Evolutionary conservation across 2,888 invertebrate genomes (phyloP).

Genomic region (Cephus pygmeus): DNA sequence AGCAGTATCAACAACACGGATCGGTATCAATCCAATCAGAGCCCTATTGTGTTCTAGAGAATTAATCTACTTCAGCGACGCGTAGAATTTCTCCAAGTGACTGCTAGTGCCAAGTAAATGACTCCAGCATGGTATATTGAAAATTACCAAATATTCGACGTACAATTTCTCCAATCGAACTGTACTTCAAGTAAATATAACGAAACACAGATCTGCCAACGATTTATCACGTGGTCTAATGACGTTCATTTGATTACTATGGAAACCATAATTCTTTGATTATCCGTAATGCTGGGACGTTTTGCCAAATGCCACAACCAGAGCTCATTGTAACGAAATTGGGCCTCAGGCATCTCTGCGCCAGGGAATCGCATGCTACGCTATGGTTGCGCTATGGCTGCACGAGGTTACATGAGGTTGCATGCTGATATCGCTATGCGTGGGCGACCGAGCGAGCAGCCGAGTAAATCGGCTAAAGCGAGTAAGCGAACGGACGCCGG

Average conservation of each 20-base stretch:
- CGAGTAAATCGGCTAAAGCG: too few species aligned
- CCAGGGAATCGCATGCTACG: slow-evolving; percentile 26
- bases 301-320: slow-evolving; percentile 57
- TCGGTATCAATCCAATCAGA: slow-evolving; percentile 2
- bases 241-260: slow-evolving; percentile 35
- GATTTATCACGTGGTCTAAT: slow-evolving; percentile 6
- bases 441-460: slow-evolving; percentile 38
- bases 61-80: neutral
- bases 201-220: too few species aligned
- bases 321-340: slow-evolving; percentile 55
- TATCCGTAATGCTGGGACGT: slow-evolving; percentile 35
- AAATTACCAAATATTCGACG: too few species aligned
- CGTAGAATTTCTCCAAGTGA: too few species aligned
- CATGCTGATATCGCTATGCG: slow-evolving; percentile 31
- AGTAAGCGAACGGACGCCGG: slow-evolving; percentile 33
- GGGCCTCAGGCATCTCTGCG: slow-evolving; percentile 47
- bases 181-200: too few species aligned
- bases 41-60: neutral
- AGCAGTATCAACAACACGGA: neutral
- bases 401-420: slow-evolving; percentile 23
- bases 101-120: too few species aligned
- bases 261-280: slow-evolving; percentile 28
- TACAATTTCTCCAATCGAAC: too few species aligned
- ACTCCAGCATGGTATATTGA: too few species aligned
- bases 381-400: slow-evolving; percentile 6